phyloP scores from a whole-genome alignment of 2,888 invertebrate species.

The Punctoribates punctum region DNA sequence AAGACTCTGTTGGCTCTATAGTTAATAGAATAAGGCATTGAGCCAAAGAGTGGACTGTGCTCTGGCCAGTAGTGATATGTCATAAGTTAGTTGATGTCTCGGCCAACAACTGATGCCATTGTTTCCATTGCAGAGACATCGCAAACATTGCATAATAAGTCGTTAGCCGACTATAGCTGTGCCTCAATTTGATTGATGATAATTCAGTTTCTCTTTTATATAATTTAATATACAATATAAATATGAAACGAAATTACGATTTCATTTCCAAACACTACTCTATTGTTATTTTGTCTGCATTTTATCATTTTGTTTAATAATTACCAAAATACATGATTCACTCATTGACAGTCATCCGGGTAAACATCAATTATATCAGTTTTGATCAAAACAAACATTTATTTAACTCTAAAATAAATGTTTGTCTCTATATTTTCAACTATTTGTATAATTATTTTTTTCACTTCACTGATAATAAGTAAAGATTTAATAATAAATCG shows the following conservation, averaged over 20 bases:
- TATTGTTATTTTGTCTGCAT: neutral
- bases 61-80: neutral
- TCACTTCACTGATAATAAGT: too few species aligned
- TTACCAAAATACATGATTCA: neutral
- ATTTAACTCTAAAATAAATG: too few species aligned
- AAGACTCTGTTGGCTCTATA: neutral
- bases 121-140: neutral
- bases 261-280: neutral
- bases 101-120: constrained; percentile 3
- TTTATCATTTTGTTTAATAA: neutral
- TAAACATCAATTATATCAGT: neutral
- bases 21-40: constrained; percentile 21
- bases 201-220: constrained; percentile 31
- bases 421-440: too few species aligned
- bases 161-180: neutral
- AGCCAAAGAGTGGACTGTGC: neutral
- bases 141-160: constrained; percentile 3
- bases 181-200: constrained; percentile 34
- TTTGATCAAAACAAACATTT: too few species aligned
- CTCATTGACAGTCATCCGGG: neutral
- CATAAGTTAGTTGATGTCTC: neutral
- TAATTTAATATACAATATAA: neutral
- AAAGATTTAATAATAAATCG: too few species aligned
- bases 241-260: neutral
- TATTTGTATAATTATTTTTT: too few species aligned